Conservation (phyloP, 2,113 vertebrate genomes). For the Pomatostomus ruficeps region DNA sequence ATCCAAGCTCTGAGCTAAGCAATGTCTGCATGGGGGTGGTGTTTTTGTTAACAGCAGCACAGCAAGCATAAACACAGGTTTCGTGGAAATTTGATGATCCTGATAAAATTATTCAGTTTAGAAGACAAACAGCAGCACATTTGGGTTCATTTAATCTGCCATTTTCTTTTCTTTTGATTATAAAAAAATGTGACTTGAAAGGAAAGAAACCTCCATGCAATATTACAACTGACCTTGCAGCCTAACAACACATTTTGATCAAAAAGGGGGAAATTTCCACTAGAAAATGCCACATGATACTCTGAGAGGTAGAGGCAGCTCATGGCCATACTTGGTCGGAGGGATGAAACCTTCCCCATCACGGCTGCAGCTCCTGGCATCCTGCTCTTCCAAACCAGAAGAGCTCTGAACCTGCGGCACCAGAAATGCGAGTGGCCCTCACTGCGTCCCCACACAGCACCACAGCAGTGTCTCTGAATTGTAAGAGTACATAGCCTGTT, state of each 20-base stretch:
- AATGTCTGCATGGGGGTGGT: not conserved
- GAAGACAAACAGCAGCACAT: not conserved
- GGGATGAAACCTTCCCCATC: not conserved
- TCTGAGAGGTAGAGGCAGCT: not conserved
- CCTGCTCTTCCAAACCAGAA: not conserved
- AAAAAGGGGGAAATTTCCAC: not conserved
- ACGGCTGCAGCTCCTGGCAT: not conserved
- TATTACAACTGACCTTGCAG: not conserved
- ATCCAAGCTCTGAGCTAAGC: not conserved
- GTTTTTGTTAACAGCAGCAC: not conserved
- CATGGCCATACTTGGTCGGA: not conserved
- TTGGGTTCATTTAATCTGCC: not conserved
- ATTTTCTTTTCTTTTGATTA: not conserved
- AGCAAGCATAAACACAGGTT: not conserved
- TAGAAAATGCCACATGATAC: not conserved
- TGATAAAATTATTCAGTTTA: not conserved
- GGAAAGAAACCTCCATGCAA: not conserved
- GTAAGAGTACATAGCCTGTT: rapidly evolving
- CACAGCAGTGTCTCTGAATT: not conserved
- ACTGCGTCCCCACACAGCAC: not conserved
- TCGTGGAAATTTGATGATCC: not conserved
- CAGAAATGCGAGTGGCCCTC: rapidly evolving
- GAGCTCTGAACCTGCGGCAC: not conserved
- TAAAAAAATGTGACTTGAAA: not conserved
- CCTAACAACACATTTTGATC: not conserved